Conservation (phyloP, 2,888 invertebrate genomes). For the Acleris cristana region DNA sequence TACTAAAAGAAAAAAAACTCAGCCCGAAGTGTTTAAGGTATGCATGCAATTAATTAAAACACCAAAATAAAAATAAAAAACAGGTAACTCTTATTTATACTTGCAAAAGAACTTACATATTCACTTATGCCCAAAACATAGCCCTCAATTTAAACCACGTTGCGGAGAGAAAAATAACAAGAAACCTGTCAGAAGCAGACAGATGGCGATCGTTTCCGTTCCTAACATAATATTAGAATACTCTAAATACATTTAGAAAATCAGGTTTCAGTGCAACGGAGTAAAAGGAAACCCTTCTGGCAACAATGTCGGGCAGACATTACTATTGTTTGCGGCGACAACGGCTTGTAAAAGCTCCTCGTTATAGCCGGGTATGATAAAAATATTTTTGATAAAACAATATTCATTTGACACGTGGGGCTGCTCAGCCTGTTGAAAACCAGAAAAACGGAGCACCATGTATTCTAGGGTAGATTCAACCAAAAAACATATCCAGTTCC, state of each 20-base stretch:
- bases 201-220: constrained; percentile 2
- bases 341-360: constrained; percentile 47
- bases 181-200: background rate
- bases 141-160: too few species aligned
- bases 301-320: constrained; percentile 51
- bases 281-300: constrained; percentile 69
- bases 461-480: background rate
- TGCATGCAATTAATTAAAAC: too few species aligned
- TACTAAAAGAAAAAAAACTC: too few species aligned
- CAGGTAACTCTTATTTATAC: too few species aligned
- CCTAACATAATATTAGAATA: constrained; percentile 26
- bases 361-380: background rate
- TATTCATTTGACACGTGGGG: background rate
- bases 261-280: constrained; percentile 28
- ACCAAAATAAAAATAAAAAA: too few species aligned
- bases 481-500: too few species aligned
- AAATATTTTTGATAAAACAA: background rate
- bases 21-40: too few species aligned
- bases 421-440: too few species aligned
- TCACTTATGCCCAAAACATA: too few species aligned
- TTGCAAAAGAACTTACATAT: too few species aligned
- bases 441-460: background rate
- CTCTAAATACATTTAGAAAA: constrained; percentile 21
- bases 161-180: too few species aligned
- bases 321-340: constrained; percentile 67